Conservation (phyloP, 2,113 vertebrate species). For the Bettongia penicillata region DNA sequence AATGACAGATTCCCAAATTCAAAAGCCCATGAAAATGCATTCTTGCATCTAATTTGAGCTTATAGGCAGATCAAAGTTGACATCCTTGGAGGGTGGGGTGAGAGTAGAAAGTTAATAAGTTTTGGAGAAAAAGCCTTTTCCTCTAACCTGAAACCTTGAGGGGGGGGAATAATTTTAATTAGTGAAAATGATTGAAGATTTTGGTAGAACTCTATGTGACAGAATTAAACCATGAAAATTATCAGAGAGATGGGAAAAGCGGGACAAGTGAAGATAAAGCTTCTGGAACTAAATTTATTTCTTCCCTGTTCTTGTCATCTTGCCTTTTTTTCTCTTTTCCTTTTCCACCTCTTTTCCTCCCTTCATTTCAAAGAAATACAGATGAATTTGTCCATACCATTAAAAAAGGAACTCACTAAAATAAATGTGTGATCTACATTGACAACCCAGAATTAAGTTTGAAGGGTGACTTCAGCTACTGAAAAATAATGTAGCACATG, state of each 20-base stretch:
- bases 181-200: background rate
- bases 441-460: background rate
- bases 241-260: background rate
- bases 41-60: conserved; percentile 5
- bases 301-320: background rate
- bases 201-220: background rate
- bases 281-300: background rate
- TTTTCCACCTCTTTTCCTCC: background rate
- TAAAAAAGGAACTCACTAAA: background rate
- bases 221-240: background rate
- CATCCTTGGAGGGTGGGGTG: background rate
- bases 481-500: background rate
- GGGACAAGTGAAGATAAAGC: background rate
- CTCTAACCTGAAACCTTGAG: background rate
- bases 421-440: background rate
- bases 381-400: background rate
- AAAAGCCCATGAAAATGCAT: conserved; percentile 14
- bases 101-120: background rate
- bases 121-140: background rate
- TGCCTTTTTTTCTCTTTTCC: background rate
- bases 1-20: conserved; percentile 25
- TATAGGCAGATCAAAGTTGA: background rate
- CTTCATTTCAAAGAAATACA: background rate
- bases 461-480: background rate
- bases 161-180: background rate